Base-by-base conservation (phyloP, 2,113 vertebrate species). In the Willisornis vidua region DNA sequence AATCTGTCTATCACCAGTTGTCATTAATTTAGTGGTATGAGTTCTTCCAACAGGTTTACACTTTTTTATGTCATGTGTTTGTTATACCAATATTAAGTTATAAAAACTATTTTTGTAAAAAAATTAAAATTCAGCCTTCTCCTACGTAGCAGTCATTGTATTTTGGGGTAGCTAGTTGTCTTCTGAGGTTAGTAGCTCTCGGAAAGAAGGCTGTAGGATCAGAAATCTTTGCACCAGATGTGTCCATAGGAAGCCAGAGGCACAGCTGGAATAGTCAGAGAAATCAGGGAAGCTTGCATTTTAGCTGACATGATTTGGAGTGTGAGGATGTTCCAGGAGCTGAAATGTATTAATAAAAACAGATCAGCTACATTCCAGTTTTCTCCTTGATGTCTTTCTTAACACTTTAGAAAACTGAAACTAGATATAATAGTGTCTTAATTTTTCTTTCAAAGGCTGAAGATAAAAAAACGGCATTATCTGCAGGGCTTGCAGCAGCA, bases 391-490 rank as follows among this genome's bases (percentile, higher is more conserved):
- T 58, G n/a, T 73, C 35, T 63, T 54, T 82, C 12, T 49, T 92
- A 41, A 57, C 26, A 14, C 43, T 55, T 91, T 1, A 62, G 29
- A 48, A 58, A 90, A 61, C 4, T 67, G 22, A 14, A 75, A 49
- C 17, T 66, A 45, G 26, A 17, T 51, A 14, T 6, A 54, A 37
- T 45, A 28, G 54, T 46, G 51, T 73, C 41, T 71, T 67, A 3
- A 18, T 62, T 89, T 90, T 73, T 57, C 46, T 96, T 93, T 39
- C 45, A 88, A 82, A 99, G 99, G 91, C 96, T 52, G 99, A 99
- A 46, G 98, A 98, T 54, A 98, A 98, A 93, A 99, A 98, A 96
- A 45, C 68, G 1, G 45, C 45, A 0, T 76, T 98, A 74, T 87
- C 98, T 67, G 72, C 98, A 49, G 97, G 97, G 19, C 80, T 97